Base-by-base conservation (phyloP, 1,140 invertebrate species). In the Saxidomus purpurata region DNA sequence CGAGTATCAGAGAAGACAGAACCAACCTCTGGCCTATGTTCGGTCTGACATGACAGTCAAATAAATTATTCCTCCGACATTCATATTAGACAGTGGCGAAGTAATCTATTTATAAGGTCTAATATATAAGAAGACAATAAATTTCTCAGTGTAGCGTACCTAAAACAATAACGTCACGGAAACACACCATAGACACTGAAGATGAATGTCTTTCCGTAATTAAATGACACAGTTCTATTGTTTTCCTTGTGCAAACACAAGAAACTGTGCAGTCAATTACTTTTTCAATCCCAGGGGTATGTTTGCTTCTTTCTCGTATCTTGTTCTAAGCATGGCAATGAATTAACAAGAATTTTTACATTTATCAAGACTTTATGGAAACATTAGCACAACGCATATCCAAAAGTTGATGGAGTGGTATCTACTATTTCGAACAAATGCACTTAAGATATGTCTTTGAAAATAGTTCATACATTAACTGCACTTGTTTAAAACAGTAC, bases 151-250 rank as follows among this genome's bases (percentile, higher is more conserved):
- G 67, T 34, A 38, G 28, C 67, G 36, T 76, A 76, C 6, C 36
- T 76, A 76, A 19, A 76, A 76, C 71, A 76, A 76, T 76, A 79
- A 49, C 25, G 25, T 31, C 31, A n/a, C 34, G 31, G 43, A 55
- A 52, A 79, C 49, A 55, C 17, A 11, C 8, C 49, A 55, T 36
- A 34, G 34, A 59, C 49, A 67, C 22, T 13, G 55, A 63, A 82
- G 80, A 82, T 67, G 28, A 67, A 82, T 82, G 55, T 67, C 80
- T 82, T 47, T 82, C 40, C n/a, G 80, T 67, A 82, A 82, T 82
- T 82, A 82, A 82, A 82, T 67, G 80, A 67, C 59, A 34, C 49
- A 22, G 34, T n/a, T 0, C 0, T 82, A 82, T 67, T 36, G 52
- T 34, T 19, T 82, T n/a, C 22, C 34, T 40, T 40, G 34, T 63